These are phyloP conservation scores for Intellagama lesueurii DNA, from an alignment of 2,797 vertebrate species.

Conservation along the genomic window DNA sequence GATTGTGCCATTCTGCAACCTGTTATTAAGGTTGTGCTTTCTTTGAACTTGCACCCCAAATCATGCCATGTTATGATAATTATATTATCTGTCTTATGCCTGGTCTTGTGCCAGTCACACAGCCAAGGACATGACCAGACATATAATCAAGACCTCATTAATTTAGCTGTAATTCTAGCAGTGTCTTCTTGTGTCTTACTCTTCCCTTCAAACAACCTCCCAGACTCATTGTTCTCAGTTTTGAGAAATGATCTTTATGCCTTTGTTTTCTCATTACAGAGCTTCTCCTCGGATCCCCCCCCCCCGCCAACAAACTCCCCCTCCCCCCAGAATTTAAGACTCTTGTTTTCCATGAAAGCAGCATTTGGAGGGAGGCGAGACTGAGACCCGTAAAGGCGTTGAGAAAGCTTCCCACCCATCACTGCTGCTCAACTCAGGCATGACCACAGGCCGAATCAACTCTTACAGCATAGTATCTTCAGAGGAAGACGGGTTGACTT, in stretches of 20 bases:
- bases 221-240: not conserved
- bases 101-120: no score
- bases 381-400: slow-evolving; percentile 33
- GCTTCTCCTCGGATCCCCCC: slow-evolving; percentile 35
- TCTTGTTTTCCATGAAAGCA: slow-evolving; percentile 17
- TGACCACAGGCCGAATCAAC: slow-evolving; percentile 90
- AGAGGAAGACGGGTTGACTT: slow-evolving; percentile 92
- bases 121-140: no score
- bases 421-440: slow-evolving; percentile 81
- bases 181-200: not conserved
- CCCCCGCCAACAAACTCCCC: not conserved
- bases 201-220: not conserved
- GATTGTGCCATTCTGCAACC: not conserved
- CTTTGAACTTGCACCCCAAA: no score
- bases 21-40: not conserved
- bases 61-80: no score
- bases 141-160: no score
- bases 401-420: slow-evolving; percentile 45
- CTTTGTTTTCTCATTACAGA: slow-evolving; percentile 71
- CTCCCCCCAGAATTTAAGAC: slow-evolving; percentile 37
- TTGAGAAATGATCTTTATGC: not conserved
- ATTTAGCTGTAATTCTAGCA: no score
- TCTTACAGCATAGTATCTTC: slow-evolving; percentile 97
- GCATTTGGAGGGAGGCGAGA: slow-evolving; percentile 49
- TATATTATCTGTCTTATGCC: no score